Conservation (phyloP, 53 echinoderm and acorn worm genomes). For the Temnopleurus reevesii region DNA sequence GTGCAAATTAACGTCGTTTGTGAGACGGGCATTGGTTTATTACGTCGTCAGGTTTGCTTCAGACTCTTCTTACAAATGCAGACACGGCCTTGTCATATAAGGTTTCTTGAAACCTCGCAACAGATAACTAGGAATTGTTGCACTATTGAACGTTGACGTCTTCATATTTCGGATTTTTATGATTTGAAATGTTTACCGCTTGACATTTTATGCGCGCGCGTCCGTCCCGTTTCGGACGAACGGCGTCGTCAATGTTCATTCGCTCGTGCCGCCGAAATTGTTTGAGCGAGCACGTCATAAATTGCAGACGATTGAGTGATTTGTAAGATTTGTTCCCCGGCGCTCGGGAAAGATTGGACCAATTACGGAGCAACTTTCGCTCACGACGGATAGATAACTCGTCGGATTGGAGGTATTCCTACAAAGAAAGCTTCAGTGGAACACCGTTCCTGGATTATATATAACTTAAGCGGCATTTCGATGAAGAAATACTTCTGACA, state of each 20-base stretch:
- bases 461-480: too few species aligned
- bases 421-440: background rate
- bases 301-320: conserved; percentile 9
- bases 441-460: too few species aligned
- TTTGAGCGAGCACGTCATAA: conserved; percentile 30
- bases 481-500: too few species aligned
- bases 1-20: conserved; percentile 15
- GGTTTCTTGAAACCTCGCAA: too few species aligned
- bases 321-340: background rate
- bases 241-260: background rate
- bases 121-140: too few species aligned
- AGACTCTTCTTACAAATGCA: conserved; percentile 1
- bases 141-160: too few species aligned
- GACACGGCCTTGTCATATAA: background rate
- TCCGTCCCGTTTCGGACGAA: background rate
- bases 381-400: background rate
- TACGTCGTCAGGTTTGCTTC: background rate
- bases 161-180: too few species aligned
- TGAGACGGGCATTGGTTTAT: background rate
- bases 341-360: conserved; percentile 9
- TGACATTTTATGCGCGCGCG: background rate
- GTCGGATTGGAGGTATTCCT: background rate
- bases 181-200: background rate
- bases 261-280: background rate
- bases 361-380: conserved; percentile 35